Percentiles rank a stretch among this genome's conserved stretches.
Conservation (phyloP, 2,888 invertebrate species). For the Abrostola triplasia region DNA sequence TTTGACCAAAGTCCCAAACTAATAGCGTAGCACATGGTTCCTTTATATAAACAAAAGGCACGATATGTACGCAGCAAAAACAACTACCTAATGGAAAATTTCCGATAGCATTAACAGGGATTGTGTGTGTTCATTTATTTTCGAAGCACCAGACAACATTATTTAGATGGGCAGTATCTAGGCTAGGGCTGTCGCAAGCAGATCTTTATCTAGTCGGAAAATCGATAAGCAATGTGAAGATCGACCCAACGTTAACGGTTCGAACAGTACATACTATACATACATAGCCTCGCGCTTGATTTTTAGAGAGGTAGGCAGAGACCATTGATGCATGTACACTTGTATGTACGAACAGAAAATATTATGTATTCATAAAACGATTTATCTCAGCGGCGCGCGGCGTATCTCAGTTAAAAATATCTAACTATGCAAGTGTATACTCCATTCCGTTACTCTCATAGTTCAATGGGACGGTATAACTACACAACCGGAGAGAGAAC, state of each 20-base stretch:
- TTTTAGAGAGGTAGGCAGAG: too few species aligned
- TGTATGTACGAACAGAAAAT: too few species aligned
- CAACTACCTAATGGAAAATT: constrained; percentile 23
- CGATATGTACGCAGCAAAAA: constrained; percentile 25
- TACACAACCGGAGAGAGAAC: too few species aligned
- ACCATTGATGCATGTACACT: too few species aligned
- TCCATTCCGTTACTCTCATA: too few species aligned
- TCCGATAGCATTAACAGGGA: constrained; percentile 18
- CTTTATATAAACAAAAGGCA: constrained; percentile 11
- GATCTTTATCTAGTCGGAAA: constrained; percentile 38
- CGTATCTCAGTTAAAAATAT: too few species aligned
- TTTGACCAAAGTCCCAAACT: constrained; percentile 8
- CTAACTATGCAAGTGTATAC: too few species aligned
- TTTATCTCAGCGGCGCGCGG: too few species aligned
- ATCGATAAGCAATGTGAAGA: constrained; percentile 36
- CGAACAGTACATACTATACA: too few species aligned
- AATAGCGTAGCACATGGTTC: constrained; percentile 7
- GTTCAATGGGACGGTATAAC: too few species aligned
- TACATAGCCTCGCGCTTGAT: too few species aligned
- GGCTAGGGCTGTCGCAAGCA: constrained; percentile 32
- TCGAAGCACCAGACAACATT: constrained; percentile 31
- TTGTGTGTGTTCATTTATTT: constrained; percentile 44
- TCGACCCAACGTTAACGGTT: constrained; percentile 11
- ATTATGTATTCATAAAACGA: too few species aligned
- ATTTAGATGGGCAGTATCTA: constrained; percentile 37